Conservation (phyloP, 2,888 invertebrate genomes). For the Oxystoma pomonae region DNA sequence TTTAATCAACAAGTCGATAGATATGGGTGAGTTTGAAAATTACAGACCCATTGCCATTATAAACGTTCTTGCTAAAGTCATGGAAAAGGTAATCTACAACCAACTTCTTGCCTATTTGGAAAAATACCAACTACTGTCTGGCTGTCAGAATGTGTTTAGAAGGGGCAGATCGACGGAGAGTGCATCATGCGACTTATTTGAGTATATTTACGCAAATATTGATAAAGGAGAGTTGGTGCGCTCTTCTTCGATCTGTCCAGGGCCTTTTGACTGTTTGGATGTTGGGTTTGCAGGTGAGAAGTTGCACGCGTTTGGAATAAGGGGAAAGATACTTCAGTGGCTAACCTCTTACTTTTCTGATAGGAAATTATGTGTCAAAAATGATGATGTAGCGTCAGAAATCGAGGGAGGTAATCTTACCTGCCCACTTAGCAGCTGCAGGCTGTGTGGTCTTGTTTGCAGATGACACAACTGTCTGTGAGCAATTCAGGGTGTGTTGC, state of each 20-base stretch:
- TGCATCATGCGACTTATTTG: slow-evolving; percentile 3
- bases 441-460: not conserved
- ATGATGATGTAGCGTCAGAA: not conserved
- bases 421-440: not conserved
- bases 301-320: not conserved
- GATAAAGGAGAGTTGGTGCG: not conserved
- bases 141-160: slow-evolving; percentile 28
- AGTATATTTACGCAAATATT: not conserved
- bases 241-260: not conserved
- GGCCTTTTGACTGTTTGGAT: not conserved
- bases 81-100: not conserved
- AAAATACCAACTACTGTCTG: not conserved
- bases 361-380: not conserved
- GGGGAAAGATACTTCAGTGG: not conserved
- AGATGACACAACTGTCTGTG: not conserved
- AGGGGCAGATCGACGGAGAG: slow-evolving; percentile 8
- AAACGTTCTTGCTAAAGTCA: not conserved
- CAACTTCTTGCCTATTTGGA: not conserved
- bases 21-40: not conserved
- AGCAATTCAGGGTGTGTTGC: not conserved
- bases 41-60: not conserved
- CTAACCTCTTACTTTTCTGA: not conserved
- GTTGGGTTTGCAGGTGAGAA: not conserved
- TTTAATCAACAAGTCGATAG: not conserved
- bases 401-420: not conserved